phyloP scores from a whole-genome alignment of 2,888 invertebrate genomes.

The Aspidiotus rigidus region DNA sequence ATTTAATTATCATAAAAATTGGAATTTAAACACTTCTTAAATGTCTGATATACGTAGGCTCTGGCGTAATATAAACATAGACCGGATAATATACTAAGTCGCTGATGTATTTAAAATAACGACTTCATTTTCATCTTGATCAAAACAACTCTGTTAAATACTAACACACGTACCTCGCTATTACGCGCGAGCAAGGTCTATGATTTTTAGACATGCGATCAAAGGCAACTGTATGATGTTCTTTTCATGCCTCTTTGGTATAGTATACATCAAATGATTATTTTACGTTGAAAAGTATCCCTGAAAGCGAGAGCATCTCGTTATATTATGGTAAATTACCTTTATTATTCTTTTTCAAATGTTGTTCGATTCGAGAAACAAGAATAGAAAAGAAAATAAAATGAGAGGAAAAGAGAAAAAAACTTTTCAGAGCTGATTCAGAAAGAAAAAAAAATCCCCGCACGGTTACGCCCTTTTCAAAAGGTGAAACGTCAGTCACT shows the following conservation, averaged over 20 bases:
- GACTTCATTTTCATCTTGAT: too few relatives aligned
- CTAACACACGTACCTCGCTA: too few relatives aligned
- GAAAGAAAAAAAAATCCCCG: conserved; percentile 18
- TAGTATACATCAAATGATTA: conserved; percentile 32
- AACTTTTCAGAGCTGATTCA: conserved; percentile 26
- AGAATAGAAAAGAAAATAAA: conserved; percentile 25
- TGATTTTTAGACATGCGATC: conserved; percentile 21
- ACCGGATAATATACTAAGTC: too few relatives aligned
- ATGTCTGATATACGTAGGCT: too few relatives aligned
- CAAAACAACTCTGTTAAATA: too few relatives aligned
- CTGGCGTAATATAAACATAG: too few relatives aligned
- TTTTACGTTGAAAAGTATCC: conserved; percentile 26
- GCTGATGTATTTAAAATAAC: too few relatives aligned
- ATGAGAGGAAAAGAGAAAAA: conserved; percentile 8
- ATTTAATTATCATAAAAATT: too few relatives aligned
- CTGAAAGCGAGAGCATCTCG: conserved; percentile 20
- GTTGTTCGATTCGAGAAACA: conserved; percentile 28
- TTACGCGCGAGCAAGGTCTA: conserved; percentile 1
- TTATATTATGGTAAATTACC: conserved; percentile 30
- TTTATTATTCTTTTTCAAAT: conserved; percentile 29
- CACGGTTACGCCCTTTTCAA: conserved; percentile 28
- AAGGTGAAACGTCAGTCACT: conserved; percentile 30
- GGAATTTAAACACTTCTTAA: too few relatives aligned
- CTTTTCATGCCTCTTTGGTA: conserved; percentile 29
- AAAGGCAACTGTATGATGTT: conserved; percentile 29